A percentile compares a stretch with the other conserved stretches of the same genome.
phyloP scores from a whole-genome alignment of 2,888 invertebrate species.

The Seira ritae region DNA sequence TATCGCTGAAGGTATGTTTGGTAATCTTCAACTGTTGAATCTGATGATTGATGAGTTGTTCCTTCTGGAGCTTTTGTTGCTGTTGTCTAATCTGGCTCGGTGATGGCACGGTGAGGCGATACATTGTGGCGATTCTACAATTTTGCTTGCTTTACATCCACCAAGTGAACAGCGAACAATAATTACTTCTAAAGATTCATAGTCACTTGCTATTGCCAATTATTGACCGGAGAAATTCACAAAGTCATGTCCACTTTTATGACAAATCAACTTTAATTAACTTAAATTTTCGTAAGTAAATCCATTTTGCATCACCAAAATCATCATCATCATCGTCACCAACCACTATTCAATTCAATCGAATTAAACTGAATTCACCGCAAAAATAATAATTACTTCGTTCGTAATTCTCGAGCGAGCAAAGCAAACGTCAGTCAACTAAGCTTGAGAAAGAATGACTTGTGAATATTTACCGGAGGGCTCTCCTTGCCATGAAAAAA shows the following conservation, averaged over 20 bases:
- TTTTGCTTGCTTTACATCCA: too few species aligned
- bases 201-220: too few species aligned
- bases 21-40: conserved; percentile 59
- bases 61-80: conserved; percentile 52
- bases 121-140: conserved; percentile 30
- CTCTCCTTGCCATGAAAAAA: conserved; percentile 25
- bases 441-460: too few species aligned
- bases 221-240: too few species aligned
- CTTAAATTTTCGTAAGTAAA: conserved; percentile 38
- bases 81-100: conserved; percentile 50
- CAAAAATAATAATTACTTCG: too few species aligned
- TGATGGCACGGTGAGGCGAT: conserved; percentile 58
- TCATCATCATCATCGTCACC: conserved; percentile 30
- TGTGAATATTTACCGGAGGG: not conserved
- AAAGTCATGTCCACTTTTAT: too few species aligned
- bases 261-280: conserved; percentile 45
- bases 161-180: too few species aligned
- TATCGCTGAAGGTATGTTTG: conserved; percentile 62
- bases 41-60: conserved; percentile 56
- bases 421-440: too few species aligned
- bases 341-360: conserved; percentile 24
- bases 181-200: too few species aligned
- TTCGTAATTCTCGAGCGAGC: too few species aligned
- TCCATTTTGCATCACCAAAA: conserved; percentile 30
- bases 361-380: conserved; percentile 13